A percentile compares a stretch with the other conserved stretches of the same genome.
These are phyloP conservation scores for Neotoxoptera formosana DNA, from an alignment of 1,140 invertebrate genomes.

Conservation along the genomic window DNA sequence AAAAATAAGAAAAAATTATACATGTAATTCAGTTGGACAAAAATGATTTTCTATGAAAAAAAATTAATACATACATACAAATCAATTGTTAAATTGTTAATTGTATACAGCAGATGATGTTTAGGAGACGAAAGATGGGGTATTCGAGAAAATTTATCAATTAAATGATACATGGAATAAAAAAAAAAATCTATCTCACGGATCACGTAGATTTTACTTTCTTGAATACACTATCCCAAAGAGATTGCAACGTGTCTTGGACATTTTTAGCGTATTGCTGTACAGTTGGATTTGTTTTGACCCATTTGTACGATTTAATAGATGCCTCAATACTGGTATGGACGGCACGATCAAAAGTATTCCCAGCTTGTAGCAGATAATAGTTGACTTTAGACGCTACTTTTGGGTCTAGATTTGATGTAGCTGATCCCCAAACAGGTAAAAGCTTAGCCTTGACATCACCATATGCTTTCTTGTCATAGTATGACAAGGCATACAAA, in stretches of 20 bases:
- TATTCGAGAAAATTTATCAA: slow-evolving; percentile 5
- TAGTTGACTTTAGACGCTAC: slow-evolving; percentile 50
- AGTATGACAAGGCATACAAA: slow-evolving; percentile 40
- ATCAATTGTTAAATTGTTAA: neutral
- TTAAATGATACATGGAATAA: slow-evolving; percentile 30
- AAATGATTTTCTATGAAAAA: slow-evolving; percentile 43
- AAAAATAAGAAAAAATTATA: slow-evolving; percentile 52
- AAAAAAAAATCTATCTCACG: slow-evolving; percentile 15
- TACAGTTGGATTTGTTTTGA: slow-evolving; percentile 52
- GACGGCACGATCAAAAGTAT: slow-evolving; percentile 21
- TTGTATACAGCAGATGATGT: slow-evolving; percentile 37
- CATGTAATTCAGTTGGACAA: slow-evolving; percentile 43
- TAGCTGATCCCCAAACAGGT: slow-evolving; percentile 38
- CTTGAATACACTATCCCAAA: slow-evolving; percentile 54
- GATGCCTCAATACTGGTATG: slow-evolving; percentile 35
- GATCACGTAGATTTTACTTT: slow-evolving; percentile 52
- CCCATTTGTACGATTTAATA: slow-evolving; percentile 53
- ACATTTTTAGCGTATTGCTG: slow-evolving; percentile 50
- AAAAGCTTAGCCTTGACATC: slow-evolving; percentile 35
- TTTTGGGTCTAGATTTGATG: slow-evolving; percentile 49
- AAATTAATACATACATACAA: slow-evolving; percentile 35
- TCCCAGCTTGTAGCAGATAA: slow-evolving; percentile 42
- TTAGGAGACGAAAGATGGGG: neutral
- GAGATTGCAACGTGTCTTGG: slow-evolving; percentile 20
- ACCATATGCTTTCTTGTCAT: slow-evolving; percentile 52